Evolutionary conservation across 2,113 vertebrate species (phyloP).

Genomic region (Dromaius novaehollandiae): DNA sequence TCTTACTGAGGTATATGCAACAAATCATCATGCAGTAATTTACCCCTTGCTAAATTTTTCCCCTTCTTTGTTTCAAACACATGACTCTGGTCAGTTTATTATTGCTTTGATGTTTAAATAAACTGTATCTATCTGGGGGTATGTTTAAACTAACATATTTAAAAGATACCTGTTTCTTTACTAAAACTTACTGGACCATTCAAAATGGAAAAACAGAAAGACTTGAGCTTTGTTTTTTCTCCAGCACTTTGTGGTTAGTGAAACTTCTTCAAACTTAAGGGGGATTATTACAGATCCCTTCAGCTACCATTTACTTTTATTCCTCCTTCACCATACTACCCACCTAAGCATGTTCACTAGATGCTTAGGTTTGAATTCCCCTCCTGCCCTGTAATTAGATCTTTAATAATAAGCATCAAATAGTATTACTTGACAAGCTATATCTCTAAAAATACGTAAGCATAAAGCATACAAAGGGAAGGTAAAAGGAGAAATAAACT

Average conservation of each 20-base stretch:
- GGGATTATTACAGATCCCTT: not conserved
- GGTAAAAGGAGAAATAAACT: not conserved
- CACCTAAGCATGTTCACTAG: fast-evolving
- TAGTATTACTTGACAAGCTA: not conserved
- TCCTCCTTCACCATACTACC: not conserved
- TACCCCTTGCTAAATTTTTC: not conserved
- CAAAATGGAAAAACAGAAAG: not conserved
- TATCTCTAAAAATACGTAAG: not conserved
- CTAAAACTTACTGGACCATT: not conserved
- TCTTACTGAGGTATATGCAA: not conserved
- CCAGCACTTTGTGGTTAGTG: not conserved
- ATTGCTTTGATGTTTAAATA: not conserved
- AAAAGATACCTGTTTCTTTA: not conserved
- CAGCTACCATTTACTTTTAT: not conserved
- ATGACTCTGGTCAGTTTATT: not conserved
- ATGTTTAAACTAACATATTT: not conserved
- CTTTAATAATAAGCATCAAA: not conserved
- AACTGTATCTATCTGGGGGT: not conserved
- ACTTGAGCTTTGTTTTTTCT: not conserved
- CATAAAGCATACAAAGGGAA: not conserved
- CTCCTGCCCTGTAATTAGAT: not conserved
- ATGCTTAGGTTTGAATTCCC: not conserved
- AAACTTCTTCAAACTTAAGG: not conserved
- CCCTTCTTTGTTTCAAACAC: not conserved
- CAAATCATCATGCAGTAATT: not conserved